Base-by-base conservation (phyloP, 2,113 vertebrate species). In the Phasianus colchicus region DNA sequence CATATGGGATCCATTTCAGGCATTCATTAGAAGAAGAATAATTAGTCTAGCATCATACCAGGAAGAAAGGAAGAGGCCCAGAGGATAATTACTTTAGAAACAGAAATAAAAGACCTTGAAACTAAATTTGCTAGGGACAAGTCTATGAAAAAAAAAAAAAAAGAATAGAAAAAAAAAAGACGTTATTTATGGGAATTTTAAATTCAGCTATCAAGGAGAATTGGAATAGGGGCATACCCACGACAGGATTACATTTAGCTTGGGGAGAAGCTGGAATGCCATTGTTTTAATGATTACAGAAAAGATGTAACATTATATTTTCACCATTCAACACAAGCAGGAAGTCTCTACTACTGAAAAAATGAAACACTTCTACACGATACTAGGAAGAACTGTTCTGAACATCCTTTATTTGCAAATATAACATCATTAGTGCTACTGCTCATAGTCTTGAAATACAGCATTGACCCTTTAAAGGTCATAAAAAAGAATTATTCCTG, bases 21-120 rank as follows among this genome's bases (percentile, higher is more conserved):
- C 95, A 97, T 98, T 98, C 97, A 98, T 98, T 98, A 98, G 96
- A 77, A 97, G 95, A 97, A 98, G 97, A 98, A 98, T 96, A 97
- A 98, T 98, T 98, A 98, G 97, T 95, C 96, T 97, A 97, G 96
- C 93, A 95, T 97, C 82, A 47, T 97, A 97, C 92, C 92, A 95
- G 78, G 89, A 96, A 97, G 93, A 96, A 97, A 97, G 89, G 95
- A 97, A 97, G 95, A 98, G 95, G 93, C 97, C 97, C 97, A 97
- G 95, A 98, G 97, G 97, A 98, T 97, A 98, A 98, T 97, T 97
- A 95, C 97, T 97, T 97, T 97, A 96, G 93, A 96, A 97, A 97
- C 91, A 94, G 96, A 97, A 98, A 97, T 96, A 97, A 97, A 98
- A 97, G 96, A 97, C 97, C 97, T 97, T 97, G 96, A 96, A 97